Evolutionary conservation across 2,888 invertebrate species (phyloP).

Genomic region (Oscheius sp.): DNA sequence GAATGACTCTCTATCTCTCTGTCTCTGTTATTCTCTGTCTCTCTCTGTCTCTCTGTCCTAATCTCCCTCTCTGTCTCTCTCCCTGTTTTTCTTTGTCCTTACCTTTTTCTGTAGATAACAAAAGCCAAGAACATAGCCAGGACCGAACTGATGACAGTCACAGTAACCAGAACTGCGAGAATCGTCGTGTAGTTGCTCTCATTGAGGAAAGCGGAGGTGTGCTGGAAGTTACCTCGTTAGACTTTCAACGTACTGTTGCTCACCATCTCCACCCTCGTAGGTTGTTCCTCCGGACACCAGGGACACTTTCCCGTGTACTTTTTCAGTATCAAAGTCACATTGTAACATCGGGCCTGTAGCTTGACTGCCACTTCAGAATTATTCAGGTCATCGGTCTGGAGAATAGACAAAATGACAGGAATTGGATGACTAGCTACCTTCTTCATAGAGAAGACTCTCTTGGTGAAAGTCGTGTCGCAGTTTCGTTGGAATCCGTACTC

Average conservation of each 20-base stretch:
- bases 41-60: background rate
- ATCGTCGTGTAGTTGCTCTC: background rate
- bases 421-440: background rate
- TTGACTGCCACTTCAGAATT: background rate
- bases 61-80: background rate
- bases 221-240: background rate
- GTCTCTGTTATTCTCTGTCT: background rate
- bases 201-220: background rate
- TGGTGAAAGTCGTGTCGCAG: slow-evolving; percentile 1
- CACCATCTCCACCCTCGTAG: slow-evolving; percentile 4
- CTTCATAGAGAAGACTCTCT: slow-evolving; percentile 3
- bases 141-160: background rate
- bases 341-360: slow-evolving; percentile 6
- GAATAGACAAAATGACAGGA: background rate
- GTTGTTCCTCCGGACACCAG: slow-evolving; percentile 16
- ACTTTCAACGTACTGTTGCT: background rate
- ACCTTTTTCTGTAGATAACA: slow-evolving; percentile 8
- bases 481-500: slow-evolving; percentile 7
- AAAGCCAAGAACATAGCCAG: background rate
- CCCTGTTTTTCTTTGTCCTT: background rate
- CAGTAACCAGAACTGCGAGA: background rate
- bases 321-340: slow-evolving; percentile 13
- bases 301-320: slow-evolving; percentile 6
- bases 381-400: background rate
- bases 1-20: background rate